Evolutionary conservation across 2,797 vertebrate genomes (phyloP).

Genomic region (Alectoris magna): DNA sequence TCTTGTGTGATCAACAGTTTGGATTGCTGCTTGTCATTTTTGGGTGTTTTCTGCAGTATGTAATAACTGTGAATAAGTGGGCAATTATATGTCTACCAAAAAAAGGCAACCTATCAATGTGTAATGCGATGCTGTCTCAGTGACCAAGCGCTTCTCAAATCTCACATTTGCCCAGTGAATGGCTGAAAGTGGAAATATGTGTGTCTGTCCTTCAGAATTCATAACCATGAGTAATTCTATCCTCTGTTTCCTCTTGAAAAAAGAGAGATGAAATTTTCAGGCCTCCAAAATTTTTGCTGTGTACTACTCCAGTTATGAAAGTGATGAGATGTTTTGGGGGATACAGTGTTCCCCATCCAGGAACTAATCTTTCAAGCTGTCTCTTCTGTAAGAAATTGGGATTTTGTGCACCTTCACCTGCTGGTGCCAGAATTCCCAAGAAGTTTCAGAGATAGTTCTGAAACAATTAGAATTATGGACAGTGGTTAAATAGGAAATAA

Average conservation of each 20-base stretch:
- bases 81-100: background rate
- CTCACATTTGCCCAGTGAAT: background rate
- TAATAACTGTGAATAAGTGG: background rate
- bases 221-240: background rate
- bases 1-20: background rate
- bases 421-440: background rate
- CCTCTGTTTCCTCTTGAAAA: background rate
- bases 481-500: background rate
- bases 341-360: background rate
- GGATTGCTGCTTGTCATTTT: background rate
- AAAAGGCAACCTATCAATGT: background rate
- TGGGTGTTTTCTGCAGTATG: background rate
- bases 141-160: background rate
- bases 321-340: background rate
- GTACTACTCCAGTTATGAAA: fast-evolving
- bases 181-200: no score
- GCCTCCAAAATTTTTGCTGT: background rate
- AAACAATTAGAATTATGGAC: background rate
- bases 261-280: background rate
- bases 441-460: background rate
- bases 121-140: background rate
- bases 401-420: background rate
- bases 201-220: background rate
- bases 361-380: background rate
- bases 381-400: background rate